Percentiles rank a stretch among this genome's conserved stretches.
phyloP scores from a whole-genome alignment of 2,113 vertebrate species.

The Capreolus pygargus region DNA sequence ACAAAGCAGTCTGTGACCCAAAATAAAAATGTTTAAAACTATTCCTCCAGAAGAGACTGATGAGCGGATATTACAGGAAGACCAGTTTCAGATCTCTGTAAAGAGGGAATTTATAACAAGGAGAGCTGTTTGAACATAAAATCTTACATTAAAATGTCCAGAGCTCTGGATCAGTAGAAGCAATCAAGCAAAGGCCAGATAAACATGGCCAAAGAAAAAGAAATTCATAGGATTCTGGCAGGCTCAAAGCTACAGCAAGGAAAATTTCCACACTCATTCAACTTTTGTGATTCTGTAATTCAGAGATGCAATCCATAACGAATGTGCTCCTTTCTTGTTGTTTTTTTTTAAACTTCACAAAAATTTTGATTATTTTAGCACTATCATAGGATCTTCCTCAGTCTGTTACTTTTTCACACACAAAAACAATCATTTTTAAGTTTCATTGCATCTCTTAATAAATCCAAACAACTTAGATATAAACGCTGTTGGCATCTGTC shows the following conservation, averaged over 20 bases:
- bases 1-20: neutral
- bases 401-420: neutral
- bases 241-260: neutral
- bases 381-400: neutral
- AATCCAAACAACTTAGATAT: neutral
- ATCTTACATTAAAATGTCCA: neutral
- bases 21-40: neutral
- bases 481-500: neutral
- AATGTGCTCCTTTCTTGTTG: neutral
- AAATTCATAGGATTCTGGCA: neutral
- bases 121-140: constrained; percentile 34
- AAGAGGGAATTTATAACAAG: neutral
- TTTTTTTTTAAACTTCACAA: neutral
- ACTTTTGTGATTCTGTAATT: neutral
- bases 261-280: neutral
- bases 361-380: neutral
- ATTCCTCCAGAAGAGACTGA: constrained; percentile 24
- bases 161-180: neutral
- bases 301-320: neutral
- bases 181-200: neutral
- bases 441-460: neutral
- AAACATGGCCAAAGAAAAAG: neutral
- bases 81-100: neutral
- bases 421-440: neutral
- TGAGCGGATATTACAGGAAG: neutral